These are phyloP conservation scores for Lycocorax pyrrhopterus DNA, from an alignment of 2,113 vertebrate species.

Conservation along the genomic window DNA sequence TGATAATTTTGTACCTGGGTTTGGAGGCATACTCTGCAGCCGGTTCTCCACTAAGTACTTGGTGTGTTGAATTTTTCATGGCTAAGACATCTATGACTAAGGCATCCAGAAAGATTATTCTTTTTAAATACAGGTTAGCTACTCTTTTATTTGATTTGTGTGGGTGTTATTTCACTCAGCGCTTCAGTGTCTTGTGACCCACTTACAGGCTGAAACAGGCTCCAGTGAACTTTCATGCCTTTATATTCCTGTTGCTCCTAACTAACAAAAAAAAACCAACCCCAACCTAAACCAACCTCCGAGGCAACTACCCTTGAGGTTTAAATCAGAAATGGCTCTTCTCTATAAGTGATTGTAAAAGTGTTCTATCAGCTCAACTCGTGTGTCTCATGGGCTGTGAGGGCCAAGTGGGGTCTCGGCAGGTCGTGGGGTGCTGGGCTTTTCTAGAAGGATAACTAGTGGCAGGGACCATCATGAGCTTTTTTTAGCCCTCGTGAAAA, in stretches of 20 bases:
- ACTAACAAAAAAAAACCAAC: background rate
- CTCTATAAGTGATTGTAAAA: background rate
- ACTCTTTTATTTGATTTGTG: slow-evolving; percentile 36
- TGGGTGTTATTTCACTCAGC: slow-evolving; percentile 44
- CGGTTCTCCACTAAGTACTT: background rate
- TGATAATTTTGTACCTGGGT: slow-evolving; percentile 5
- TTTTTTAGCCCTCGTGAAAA: background rate
- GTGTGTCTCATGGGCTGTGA: background rate
- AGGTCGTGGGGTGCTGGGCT: background rate
- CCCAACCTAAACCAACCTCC: background rate
- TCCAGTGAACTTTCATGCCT: background rate
- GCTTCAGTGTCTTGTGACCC: slow-evolving; percentile 19
- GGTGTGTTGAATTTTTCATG: slow-evolving; percentile 44
- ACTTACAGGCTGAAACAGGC: slow-evolving; percentile 50
- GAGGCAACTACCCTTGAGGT: background rate
- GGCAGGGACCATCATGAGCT: rapidly evolving
- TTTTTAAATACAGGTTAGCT: slow-evolving; percentile 60
- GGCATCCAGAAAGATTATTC: slow-evolving; percentile 29
- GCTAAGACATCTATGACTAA: slow-evolving; percentile 15
- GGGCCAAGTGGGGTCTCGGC: background rate
- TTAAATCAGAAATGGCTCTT: background rate
- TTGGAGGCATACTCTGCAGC: background rate
- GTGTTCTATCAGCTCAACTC: background rate
- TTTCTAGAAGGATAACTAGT: background rate
- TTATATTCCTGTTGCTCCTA: background rate